These are phyloP conservation scores for Spea hammondii DNA, from an alignment of 2,797 vertebrate species.

Conservation along the genomic window DNA sequence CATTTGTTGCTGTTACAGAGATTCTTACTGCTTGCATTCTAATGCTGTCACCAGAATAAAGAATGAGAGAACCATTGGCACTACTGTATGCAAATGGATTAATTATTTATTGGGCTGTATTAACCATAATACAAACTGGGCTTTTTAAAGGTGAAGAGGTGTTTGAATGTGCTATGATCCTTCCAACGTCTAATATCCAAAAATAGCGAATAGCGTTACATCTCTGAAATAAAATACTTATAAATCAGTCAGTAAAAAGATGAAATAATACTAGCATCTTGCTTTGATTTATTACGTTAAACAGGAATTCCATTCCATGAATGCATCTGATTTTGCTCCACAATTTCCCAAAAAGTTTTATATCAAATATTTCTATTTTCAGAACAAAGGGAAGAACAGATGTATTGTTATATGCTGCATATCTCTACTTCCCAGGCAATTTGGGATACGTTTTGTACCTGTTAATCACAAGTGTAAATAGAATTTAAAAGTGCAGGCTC, in stretches of 20 bases:
- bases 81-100: too few species aligned
- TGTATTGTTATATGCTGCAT: not conserved
- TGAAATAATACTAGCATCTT: slow-evolving; percentile 45
- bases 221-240: slow-evolving; percentile 25
- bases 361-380: not conserved
- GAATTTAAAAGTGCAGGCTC: too few species aligned
- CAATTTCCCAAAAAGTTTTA: not conserved
- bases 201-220: slow-evolving; percentile 5
- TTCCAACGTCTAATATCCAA: slow-evolving; percentile 33
- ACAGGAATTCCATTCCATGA: not conserved
- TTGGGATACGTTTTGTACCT: not conserved
- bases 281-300: slow-evolving; percentile 37
- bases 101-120: too few species aligned
- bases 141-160: not conserved
- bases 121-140: too few species aligned
- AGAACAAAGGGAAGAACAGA: slow-evolving; percentile 23
- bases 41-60: too few species aligned
- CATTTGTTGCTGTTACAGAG: too few species aligned
- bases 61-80: too few species aligned
- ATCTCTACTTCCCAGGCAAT: not conserved
- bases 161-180: slow-evolving; percentile 29
- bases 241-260: slow-evolving; percentile 46
- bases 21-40: too few species aligned
- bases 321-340: not conserved
- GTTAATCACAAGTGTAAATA: not conserved